phyloP scores from a whole-genome alignment of 2,797 vertebrate genomes.

The Spinus olivaceus region DNA sequence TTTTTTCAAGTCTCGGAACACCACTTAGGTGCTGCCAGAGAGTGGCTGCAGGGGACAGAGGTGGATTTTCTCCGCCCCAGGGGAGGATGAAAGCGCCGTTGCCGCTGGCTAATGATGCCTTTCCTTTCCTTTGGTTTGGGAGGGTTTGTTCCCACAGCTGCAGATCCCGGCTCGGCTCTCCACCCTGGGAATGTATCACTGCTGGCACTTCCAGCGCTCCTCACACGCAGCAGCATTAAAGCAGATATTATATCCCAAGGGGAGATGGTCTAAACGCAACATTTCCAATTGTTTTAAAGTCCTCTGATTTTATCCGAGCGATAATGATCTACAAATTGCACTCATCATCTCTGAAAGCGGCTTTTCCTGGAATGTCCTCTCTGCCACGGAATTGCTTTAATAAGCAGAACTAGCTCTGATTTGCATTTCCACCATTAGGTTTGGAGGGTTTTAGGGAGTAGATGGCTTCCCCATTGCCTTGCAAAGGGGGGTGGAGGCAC shows the following conservation, averaged over 20 bases:
- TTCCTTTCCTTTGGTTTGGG: not conserved
- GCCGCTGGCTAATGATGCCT: not conserved
- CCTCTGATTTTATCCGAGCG: not conserved
- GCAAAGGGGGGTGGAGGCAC: not conserved
- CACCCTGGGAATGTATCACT: not conserved
- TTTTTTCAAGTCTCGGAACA: not conserved
- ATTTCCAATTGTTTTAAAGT: slow-evolving; percentile 35
- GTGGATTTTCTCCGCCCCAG: not conserved
- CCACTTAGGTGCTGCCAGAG: not conserved
- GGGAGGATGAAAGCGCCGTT: not conserved
- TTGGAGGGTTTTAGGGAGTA: not conserved
- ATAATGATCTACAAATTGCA: slow-evolving; percentile 36
- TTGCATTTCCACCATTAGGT: not conserved
- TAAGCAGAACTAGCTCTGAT: not conserved
- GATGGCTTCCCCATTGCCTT: not conserved
- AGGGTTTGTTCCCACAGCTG: not conserved
- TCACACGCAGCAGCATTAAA: not conserved
- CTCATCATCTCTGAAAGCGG: not conserved
- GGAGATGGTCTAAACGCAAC: not conserved
- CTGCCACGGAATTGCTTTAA: not conserved
- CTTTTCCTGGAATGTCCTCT: not conserved
- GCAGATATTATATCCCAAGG: not conserved
- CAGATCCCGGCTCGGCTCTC: not conserved
- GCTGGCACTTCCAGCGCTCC: not conserved
- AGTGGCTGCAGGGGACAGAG: not conserved